Evolutionary conservation across 2,888 invertebrate species (phyloP), one percentile per base, ranked within the genome.

Genomic region (Catonia carolina): DNA sequence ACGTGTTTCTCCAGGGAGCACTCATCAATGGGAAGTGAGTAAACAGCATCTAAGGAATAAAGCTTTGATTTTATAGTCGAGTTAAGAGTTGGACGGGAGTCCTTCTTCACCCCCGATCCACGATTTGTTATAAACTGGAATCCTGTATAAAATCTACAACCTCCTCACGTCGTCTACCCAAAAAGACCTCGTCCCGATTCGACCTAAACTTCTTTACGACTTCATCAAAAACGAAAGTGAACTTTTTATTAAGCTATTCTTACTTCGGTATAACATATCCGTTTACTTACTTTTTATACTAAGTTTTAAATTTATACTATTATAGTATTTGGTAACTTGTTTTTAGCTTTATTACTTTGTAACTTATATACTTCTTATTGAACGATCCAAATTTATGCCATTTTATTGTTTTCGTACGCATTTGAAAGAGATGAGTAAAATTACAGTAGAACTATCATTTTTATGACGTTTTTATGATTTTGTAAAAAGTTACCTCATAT

Each of bases 191-290:
- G 27, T 27, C 27, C 8, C 27, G 27, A 27, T 4, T 27, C 27
- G 8, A 27, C 27, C 45, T 27, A 45, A 45, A 45, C 45, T 45
- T 45, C 45, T 45, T 45, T 45, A 45, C 45, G 45, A 45, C 45
- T 45, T 45, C 45, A 45, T 45, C 45, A 45, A 45, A 45, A 45
- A 45, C 20, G 45, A 45, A 45, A 45, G 45, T 45, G 45, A 45
- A 45, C 45, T 45, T 45, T 45, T 45, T 45, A 45, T 45, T 45
- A 27, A 45, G 45, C 45, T 45, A 45, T 45, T 27, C 45, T 27
- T 45, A 27, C 45, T 23, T 45, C 22, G 27, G 20, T 45, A 45
- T 23, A 45, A 45, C 45, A 22, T 45, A 23, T 22, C 45, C 45
- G 45, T 45, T 27, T 27, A 27, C 27, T 27, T 27, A 27, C 27